Conservation (phyloP, 2,888 invertebrate genomes). For the Thumatha senex region DNA sequence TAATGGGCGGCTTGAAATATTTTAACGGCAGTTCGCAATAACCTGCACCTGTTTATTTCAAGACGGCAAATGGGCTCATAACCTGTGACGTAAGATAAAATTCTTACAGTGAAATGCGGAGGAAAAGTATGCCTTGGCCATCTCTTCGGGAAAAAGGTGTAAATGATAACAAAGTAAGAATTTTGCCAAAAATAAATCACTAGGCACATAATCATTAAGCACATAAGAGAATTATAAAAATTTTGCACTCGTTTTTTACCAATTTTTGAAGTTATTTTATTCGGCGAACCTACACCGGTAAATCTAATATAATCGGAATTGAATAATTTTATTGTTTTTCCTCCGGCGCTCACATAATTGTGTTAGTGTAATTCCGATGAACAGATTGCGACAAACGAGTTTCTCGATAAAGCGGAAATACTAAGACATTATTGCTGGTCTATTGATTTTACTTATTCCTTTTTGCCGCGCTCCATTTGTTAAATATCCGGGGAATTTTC, state of each 20-base stretch:
- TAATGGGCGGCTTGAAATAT: no score
- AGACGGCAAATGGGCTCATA: no score
- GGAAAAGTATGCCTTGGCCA: no score
- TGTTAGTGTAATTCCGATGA: constrained; percentile 55
- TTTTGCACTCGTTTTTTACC: constrained; percentile 17
- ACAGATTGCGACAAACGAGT: constrained; percentile 54
- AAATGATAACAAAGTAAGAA: no score
- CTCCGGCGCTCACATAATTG: constrained; percentile 44
- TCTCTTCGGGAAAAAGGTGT: no score
- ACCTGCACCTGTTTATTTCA: no score
- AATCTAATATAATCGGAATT: constrained; percentile 30
- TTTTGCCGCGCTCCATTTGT: not conserved
- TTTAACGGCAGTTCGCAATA: no score
- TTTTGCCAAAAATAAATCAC: no score
- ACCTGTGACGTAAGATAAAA: no score
- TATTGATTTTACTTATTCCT: constrained; percentile 15
- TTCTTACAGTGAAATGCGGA: no score
- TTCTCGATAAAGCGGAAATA: constrained; percentile 38
- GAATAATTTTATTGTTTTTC: constrained; percentile 45
- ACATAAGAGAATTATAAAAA: constrained; percentile 10
- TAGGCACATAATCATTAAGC: constrained; percentile 18
- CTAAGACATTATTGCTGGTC: constrained; percentile 18
- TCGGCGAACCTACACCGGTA: constrained; percentile 28
- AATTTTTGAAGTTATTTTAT: constrained; percentile 27
- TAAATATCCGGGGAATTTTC: constrained; percentile 3